Conservation (phyloP, 2,113 vertebrate species). For the Eptesicus fuscus region DNA sequence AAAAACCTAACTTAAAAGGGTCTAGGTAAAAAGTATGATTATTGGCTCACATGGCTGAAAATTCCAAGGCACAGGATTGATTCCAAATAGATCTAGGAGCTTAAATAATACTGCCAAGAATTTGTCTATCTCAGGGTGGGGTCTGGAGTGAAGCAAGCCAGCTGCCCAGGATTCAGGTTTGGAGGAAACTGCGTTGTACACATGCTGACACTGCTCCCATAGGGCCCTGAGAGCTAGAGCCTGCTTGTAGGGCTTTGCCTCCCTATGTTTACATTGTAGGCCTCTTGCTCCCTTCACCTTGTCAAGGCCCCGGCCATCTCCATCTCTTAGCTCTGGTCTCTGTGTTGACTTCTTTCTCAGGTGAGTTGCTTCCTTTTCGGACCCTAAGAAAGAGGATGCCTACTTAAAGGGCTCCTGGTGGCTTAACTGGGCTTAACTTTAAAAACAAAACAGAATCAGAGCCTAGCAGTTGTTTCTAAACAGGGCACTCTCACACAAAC, state of each 20-base stretch:
- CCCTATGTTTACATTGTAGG: rapidly evolving
- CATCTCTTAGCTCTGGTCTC: not conserved
- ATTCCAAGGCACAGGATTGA: not conserved
- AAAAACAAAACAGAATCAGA: not conserved
- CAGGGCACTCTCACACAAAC: not conserved
- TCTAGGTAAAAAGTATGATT: not conserved
- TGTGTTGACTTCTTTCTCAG: not conserved
- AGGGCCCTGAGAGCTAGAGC: too few relatives aligned
- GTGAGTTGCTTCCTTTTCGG: not conserved
- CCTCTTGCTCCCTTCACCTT: not conserved
- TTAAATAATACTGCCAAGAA: not conserved
- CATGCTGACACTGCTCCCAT: too few relatives aligned
- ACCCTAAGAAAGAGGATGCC: not conserved
- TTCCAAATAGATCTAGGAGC: not conserved
- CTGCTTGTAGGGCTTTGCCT: not conserved
- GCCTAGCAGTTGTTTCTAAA: not conserved
- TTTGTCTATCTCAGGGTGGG: not conserved
- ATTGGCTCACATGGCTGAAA: not conserved
- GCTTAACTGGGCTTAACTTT: not conserved
- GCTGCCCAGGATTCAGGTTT: too few relatives aligned
- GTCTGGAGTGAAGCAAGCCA: not conserved
- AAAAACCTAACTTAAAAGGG: not conserved
- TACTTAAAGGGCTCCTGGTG: not conserved
- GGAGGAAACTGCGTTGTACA: not conserved
- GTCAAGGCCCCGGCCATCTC: not conserved